Base-by-base conservation (phyloP, 2,113 vertebrate species). In the Catharus fuscescens region DNA sequence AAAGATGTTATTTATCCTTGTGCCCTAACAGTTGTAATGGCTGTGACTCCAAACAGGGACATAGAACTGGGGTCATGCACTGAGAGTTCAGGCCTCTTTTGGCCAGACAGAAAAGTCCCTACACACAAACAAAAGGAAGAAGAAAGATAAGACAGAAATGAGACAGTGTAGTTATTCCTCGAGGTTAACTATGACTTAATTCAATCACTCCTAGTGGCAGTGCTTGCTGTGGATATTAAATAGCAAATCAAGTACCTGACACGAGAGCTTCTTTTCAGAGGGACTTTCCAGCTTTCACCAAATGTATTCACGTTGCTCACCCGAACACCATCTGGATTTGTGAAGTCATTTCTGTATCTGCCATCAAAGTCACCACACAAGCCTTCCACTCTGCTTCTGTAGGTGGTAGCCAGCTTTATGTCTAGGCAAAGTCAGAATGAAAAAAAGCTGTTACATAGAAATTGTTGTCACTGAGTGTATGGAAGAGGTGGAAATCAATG, bases 311-410 rank as follows among this genome's bases (percentile, higher is more conserved):
- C 96, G 0, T 71, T 93, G 45, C 40, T 95, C 64, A 98, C 97
- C 78, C 69, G 83, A 54, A 91, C 93, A 14, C 98, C 98, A 32
- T 98, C 94, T 23, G 98, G 98, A 10, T 95, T 98, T 90, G 87
- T 97, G 90, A 96, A 92, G 89, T 99, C 98, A 69, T 99, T 98
- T 81, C 48, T 67, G 2, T 29, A n/a, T n/a, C 15, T 83, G 25
- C 97, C 95, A 32, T 98, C 98, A 88, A 98, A 98, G 93, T 99
- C 95, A 38, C 98, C 98, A 88, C 98, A 99, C 73, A 99, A 97
- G 28, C 98, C 98, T 54, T 97, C 96, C 3, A 98, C 96, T 88
- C 95, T 98, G 69, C 69, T 93, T 80, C 73, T 96, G 69, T 98
- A 98, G 44, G 95, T 90, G 62, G 81, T 95, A 59, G 98, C 97